These are phyloP conservation scores for Sarcophaga bullata DNA, from an alignment of 1,140 invertebrate genomes.

Conservation along the genomic window DNA sequence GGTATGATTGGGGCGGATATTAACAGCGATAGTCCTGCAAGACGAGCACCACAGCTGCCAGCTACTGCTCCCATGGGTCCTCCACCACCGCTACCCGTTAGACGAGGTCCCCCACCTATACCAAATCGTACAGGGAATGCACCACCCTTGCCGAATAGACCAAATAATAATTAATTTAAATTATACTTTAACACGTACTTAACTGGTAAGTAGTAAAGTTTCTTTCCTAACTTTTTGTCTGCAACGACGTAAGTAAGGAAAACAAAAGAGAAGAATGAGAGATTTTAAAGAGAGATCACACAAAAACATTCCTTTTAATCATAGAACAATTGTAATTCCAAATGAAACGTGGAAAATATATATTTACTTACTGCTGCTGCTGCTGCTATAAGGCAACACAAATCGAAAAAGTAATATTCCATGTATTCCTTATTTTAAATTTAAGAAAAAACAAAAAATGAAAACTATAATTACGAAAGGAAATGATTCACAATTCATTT, in stretches of 20 bases:
- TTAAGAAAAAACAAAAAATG: too few species aligned
- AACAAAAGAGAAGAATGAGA: not conserved
- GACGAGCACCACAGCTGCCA: slow-evolving; percentile 63
- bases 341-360: not conserved
- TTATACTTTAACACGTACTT: slow-evolving; percentile 1
- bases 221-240: not conserved
- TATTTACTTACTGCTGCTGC: not conserved
- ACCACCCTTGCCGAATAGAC: slow-evolving; percentile 58
- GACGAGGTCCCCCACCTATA: slow-evolving; percentile 71
- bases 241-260: not conserved
- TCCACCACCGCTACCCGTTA: slow-evolving; percentile 74
- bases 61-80: slow-evolving; percentile 60
- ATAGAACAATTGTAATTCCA: slow-evolving; percentile 9
- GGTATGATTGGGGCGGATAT: slow-evolving; percentile 41
- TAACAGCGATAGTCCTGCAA: slow-evolving; percentile 48
- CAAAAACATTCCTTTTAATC: not conserved
- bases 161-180: slow-evolving; percentile 53
- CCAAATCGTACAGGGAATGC: slow-evolving; percentile 70
- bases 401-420: not conserved
- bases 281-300: not conserved
- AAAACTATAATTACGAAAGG: too few species aligned
- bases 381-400: not conserved
- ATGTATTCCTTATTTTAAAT: not conserved
- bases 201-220: slow-evolving; percentile 30
- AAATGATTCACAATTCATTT: too few species aligned